Conservation (phyloP, 2,888 invertebrate genomes). For the Pristionchus arcanus region DNA sequence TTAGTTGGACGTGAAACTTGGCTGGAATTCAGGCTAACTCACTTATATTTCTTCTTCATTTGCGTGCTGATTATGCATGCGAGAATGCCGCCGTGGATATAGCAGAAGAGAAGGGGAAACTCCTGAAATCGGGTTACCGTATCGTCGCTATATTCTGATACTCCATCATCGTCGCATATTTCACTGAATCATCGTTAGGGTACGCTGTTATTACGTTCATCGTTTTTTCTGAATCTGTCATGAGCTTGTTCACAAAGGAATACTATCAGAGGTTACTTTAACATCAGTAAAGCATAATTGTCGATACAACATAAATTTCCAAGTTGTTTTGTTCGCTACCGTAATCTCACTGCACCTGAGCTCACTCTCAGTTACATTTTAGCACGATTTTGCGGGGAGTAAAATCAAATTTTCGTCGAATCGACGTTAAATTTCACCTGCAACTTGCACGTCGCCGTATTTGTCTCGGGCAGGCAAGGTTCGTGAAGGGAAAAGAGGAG, state of each 20-base stretch:
- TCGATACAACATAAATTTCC: no score
- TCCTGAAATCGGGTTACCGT: slow-evolving; percentile 11
- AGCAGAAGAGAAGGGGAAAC: slow-evolving; percentile 51
- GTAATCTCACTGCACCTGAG: no score
- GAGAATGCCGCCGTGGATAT: slow-evolving; percentile 48
- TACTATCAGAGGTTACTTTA: no score
- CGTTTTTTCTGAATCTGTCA: no score
- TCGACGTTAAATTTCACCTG: slow-evolving; percentile 7
- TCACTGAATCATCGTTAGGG: no score
- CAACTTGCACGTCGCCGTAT: slow-evolving; percentile 51
- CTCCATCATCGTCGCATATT: no score
- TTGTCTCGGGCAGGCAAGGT: slow-evolving; percentile 40
- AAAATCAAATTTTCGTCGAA: not conserved
- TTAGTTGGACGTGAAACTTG: not conserved
- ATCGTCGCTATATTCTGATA: no score
- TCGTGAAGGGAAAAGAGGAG: slow-evolving; percentile 28
- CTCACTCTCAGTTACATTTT: not conserved
- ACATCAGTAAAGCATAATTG: no score
- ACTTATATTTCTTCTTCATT: slow-evolving; percentile 50
- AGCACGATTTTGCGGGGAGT: slow-evolving; percentile 5
- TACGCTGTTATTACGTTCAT: no score
- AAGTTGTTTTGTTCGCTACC: no score
- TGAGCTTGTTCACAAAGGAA: no score
- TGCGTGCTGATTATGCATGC: slow-evolving; percentile 45
- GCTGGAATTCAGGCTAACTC: not conserved